Percentiles rank a stretch among this genome's conserved stretches.
Conservation (phyloP, 1,140 invertebrate species). For the Drosophila bifasciata region DNA sequence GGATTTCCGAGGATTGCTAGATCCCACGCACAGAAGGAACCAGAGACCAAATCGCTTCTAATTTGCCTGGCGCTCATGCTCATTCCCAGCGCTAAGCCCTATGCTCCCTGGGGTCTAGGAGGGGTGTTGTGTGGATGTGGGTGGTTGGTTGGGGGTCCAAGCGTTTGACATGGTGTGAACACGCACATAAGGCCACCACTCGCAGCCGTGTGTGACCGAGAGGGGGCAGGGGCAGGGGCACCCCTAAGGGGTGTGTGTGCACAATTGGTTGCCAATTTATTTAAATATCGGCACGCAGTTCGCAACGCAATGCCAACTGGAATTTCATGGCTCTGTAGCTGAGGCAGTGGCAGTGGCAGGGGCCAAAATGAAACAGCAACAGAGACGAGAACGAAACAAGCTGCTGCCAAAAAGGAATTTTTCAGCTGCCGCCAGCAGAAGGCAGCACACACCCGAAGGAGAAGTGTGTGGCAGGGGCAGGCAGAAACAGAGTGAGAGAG, state of each 20-base stretch:
- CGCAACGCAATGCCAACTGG: slow-evolving; percentile 77
- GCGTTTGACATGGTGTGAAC: slow-evolving; percentile 81
- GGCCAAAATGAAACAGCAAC: slow-evolving; percentile 45
- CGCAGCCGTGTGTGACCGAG: slow-evolving; percentile 1
- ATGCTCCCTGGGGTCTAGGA: neutral
- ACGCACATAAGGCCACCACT: slow-evolving; percentile 67
- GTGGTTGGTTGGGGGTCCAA: slow-evolving; percentile 30
- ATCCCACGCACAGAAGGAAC: slow-evolving; percentile 27
- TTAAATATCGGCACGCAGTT: slow-evolving; percentile 81
- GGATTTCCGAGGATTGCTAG: slow-evolving; percentile 3
- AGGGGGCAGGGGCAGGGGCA: neutral
- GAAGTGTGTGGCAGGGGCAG: slow-evolving; percentile 2
- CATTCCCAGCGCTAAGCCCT: slow-evolving; percentile 12
- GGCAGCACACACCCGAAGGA: slow-evolving; percentile 20
- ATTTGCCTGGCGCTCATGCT: slow-evolving; percentile 49
- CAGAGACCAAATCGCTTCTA: slow-evolving; percentile 57
- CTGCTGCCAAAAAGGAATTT: slow-evolving; percentile 76
- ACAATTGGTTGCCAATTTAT: slow-evolving; percentile 82
- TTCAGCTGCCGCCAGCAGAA: slow-evolving; percentile 68
- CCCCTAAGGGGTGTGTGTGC: slow-evolving; percentile 35
- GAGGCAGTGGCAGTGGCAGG: no score
- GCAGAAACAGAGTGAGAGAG: neutral
- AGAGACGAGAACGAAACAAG: slow-evolving; percentile 49
- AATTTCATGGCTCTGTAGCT: slow-evolving; percentile 57
- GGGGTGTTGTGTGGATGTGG: neutral